Evolutionary conservation across 2,797 vertebrate species (phyloP), one percentile per base, ranked within the genome.

Genomic region (Paedocypris micromegethes): DNA sequence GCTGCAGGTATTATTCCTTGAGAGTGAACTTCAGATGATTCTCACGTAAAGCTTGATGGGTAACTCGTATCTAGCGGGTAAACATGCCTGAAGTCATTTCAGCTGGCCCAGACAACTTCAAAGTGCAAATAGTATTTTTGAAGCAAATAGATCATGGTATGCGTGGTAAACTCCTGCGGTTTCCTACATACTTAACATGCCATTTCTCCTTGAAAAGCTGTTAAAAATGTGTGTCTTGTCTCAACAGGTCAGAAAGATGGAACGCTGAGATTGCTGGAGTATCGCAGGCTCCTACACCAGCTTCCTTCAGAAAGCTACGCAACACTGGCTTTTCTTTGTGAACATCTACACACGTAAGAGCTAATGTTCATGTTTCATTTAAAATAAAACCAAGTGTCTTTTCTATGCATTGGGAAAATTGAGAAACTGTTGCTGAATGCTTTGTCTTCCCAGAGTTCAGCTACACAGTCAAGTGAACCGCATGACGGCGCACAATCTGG

Each of bases 401-500:
- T 7, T 1, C 6, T 45, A 23, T 55, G 53, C 6, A 2, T 9
- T 41, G 1, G 4, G 4, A 8, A 0, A 3, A 2, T 46, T 8
- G 45, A 43, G 3, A 5, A 3, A 62, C 2, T 23, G 42, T 38
- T 51, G 23, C 51, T 44, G 51, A 42, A 52, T 38, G 64, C 2
- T n/a, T 9, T 72, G 39, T 45, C 3, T 49, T 7, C 4, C 4
- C 76, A 90, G 90, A 66, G 80, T 91, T 9, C 90, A 91, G 82
- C 9, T 82, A 38, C 85, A 84, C 77, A 90, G 88, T 48, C 74
- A 77, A 70, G 80, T 79, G 5, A 91, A 91, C 81, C 82, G 74
- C 64, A 91, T 91, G 90, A 89, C 88, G 0, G 86, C 85, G 5
- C 81, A 89, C 0, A 91, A 89, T 73, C 83, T 91, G 79, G 88